These are phyloP conservation scores for Protodeltote pygarga DNA, from an alignment of 2,888 invertebrate genomes.

Conservation along the genomic window DNA sequence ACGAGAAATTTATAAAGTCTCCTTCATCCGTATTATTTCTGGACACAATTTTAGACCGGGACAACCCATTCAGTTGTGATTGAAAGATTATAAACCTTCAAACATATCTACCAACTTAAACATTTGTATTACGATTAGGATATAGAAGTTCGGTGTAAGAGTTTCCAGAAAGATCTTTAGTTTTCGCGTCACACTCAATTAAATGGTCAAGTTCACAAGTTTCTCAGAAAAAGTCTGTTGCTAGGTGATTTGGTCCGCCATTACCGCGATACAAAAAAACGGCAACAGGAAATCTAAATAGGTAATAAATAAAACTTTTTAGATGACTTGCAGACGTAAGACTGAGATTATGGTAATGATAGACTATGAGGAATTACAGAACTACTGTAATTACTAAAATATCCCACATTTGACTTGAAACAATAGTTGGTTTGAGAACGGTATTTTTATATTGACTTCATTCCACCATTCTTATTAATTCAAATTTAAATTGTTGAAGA, in stretches of 20 bases:
- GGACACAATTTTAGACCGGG: no score
- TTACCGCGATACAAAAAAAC: slow-evolving; percentile 4
- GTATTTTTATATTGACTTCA: not conserved
- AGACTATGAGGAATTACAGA: slow-evolving; percentile 5
- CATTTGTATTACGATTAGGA: no score
- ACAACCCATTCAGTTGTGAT: no score
- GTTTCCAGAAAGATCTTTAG: slow-evolving; percentile 8
- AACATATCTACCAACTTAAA: no score
- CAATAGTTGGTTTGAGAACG: slow-evolving; percentile 9
- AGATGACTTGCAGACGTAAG: slow-evolving; percentile 19
- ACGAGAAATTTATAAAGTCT: no score
- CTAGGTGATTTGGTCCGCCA: not conserved
- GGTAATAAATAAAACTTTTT: slow-evolving; percentile 35
- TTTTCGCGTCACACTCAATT: not conserved
- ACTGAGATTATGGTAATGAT: slow-evolving; percentile 25
- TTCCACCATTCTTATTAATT: no score
- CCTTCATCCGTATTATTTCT: no score
- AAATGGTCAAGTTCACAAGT: not conserved
- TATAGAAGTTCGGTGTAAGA: slow-evolving; percentile 6
- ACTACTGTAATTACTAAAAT: slow-evolving; percentile 15
- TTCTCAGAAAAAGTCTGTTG: not conserved
- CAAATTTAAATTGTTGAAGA: no score
- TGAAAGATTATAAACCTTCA: no score
- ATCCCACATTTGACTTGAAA: slow-evolving; percentile 14
- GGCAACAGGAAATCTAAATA: slow-evolving; percentile 14